Conservation (phyloP, 2,888 invertebrate genomes). For the Neoascia interrupta region DNA sequence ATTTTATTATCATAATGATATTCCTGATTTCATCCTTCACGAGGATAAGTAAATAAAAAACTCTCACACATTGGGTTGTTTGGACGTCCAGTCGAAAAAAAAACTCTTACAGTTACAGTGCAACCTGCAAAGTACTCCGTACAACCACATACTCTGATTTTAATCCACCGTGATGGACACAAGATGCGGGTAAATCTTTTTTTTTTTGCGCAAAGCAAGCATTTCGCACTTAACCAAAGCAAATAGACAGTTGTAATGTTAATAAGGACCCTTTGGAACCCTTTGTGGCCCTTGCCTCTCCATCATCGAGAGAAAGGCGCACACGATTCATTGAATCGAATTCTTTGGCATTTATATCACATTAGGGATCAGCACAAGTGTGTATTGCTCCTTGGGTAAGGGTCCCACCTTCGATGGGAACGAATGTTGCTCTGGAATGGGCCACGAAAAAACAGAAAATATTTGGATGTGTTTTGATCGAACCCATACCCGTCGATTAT, state of each 20-base stretch:
- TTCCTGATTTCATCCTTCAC: conserved; percentile 26
- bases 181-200: background rate
- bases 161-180: conserved; percentile 25
- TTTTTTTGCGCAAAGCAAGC: background rate
- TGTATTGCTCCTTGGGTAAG: background rate
- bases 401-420: background rate
- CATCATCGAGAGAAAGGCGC: background rate
- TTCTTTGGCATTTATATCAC: conserved; percentile 58
- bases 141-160: conserved; percentile 1
- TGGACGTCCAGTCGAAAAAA: background rate
- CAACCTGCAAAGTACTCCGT: conserved; percentile 3
- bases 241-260: conserved; percentile 28
- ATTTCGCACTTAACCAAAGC: conserved; percentile 34
- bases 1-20: conserved; percentile 46
- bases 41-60: conserved; percentile 35
- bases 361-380: conserved; percentile 54
- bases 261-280: conserved; percentile 22
- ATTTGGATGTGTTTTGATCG: conserved; percentile 4
- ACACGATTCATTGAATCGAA: conserved; percentile 54
- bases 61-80: background rate
- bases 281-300: background rate
- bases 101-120: background rate
- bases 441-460: conserved; percentile 6
- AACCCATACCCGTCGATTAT: conserved; percentile 42
- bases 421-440: no score